Evolutionary conservation across 2,888 invertebrate genomes (phyloP), one percentile per base, ranked within the genome.

Genomic region (Lasioglossum zephyrum): DNA sequence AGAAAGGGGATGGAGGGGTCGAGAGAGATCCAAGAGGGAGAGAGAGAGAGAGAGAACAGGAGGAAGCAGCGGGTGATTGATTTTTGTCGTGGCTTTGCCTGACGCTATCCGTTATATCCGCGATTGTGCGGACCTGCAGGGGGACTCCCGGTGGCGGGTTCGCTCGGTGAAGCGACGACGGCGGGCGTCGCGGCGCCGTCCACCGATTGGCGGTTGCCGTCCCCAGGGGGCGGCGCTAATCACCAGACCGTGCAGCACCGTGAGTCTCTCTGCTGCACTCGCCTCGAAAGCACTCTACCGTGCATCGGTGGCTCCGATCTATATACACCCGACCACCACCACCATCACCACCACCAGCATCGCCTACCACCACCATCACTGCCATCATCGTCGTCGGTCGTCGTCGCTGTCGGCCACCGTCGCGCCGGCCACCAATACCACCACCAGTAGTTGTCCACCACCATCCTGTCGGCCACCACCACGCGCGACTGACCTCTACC

Each of bases 151-250:
- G 26, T 74, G 79, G 77, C 57, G 80, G 81, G 77, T 78, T 74
- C 84, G 85, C 83, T 89, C 92, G 91, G 92, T 90, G 92, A 92
- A 92, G 91, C 93, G 92, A 91, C 93, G 93, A 93, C 93, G 93
- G 91, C 94, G 94, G 91, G 94, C 94, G 94, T 94, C 94, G 93
- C 93, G 95, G 94, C 94, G 95, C 94, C 93, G 93, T 93, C 92
- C 93, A 92, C 93, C 94, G 94, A 95, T 95, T 95, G 95, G 95
- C 92, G 94, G 94, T 94, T 93, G 91, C 92, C 92, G 93, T 94
- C 94, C 94, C 95, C 93, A 92, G 93, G 94, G 94, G 95, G 95
- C 95, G 95, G 94, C 93, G 95, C 95, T 95, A 94, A 95, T 95
- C 95, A 95, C 94, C 93, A 94, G 95, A 95, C 94, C 95, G 94